Evolutionary conservation across 2,797 vertebrate genomes (phyloP).

Genomic region (Calcarius lapponicus): DNA sequence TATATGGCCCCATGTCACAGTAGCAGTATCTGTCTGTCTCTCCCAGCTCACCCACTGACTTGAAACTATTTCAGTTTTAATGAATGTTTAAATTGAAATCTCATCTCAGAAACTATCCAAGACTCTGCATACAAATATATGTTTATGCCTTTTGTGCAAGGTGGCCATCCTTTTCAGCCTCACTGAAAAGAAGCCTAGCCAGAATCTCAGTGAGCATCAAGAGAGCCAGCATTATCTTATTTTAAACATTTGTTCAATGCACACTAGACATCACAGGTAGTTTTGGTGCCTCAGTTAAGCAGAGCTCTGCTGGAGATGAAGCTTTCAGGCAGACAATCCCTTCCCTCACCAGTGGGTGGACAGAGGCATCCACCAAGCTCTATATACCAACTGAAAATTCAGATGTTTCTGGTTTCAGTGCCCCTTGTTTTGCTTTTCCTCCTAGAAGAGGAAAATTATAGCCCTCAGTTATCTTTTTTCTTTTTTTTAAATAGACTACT

Average conservation of each 20-base stretch:
- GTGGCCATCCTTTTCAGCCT: slow-evolving; percentile 43
- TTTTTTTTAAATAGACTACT: neutral
- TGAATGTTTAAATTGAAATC: slow-evolving; percentile 62
- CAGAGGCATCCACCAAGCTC: neutral
- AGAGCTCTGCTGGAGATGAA: neutral
- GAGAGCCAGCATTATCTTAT: neutral
- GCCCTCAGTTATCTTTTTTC: neutral
- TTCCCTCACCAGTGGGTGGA: neutral
- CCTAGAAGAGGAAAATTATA: neutral
- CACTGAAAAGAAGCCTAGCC: neutral
- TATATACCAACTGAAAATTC: neutral
- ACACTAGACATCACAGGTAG: neutral
- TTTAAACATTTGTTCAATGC: neutral
- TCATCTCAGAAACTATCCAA: neutral
- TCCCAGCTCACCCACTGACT: slow-evolving; percentile 48
- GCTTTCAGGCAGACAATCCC: neutral
- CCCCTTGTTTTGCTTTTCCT: neutral
- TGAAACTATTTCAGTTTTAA: slow-evolving; percentile 48
- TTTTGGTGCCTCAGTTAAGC: neutral
- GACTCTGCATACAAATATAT: slow-evolving; percentile 60
- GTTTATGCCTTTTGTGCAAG: slow-evolving; percentile 37
- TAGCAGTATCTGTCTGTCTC: slow-evolving; percentile 38
- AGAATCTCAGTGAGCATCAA: neutral
- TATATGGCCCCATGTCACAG: slow-evolving; percentile 45
- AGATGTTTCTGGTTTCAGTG: neutral